Evolutionary conservation across 2,888 invertebrate genomes (phyloP), one percentile per base, ranked within the genome.

Genomic region (Himalopsyche anomala): DNA sequence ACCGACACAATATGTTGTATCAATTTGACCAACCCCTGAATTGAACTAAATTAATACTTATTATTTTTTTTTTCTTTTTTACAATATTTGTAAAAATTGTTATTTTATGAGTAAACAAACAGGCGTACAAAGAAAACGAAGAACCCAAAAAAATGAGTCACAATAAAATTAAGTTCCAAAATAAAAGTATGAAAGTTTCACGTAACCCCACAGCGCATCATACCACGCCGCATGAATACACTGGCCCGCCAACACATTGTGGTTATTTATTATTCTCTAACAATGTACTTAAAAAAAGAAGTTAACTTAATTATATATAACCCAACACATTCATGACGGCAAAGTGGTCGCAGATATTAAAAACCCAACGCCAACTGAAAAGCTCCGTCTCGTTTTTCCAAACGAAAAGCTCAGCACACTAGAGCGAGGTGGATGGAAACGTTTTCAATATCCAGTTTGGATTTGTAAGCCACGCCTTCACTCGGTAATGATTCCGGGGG

Each of bases 241-340:
- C 85, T 82, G 79, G 42, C 82, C 54, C 81, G 80, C 83, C 45
- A 83, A 86, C 87, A 87, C 88, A 87, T 84, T 88, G 87, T 83
- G 88, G 88, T 87, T 87, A 87, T 88, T 88, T 87, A 85, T 88
- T 87, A 87, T 88, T 84, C 87, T 84, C 85, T 85, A 86, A 88
- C 87, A 87, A 87, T 87, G 87, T 87, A 87, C 86, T 85, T 84
- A 87, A 86, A 88, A 85, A 86, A 86, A 86, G 84, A 85, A 88
- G 88, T 88, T 85, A 87, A 87, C 87, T 88, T 87, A 87, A 88
- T 88, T 88, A 87, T 86, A 87, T 81, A 84, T 86, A 81, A 55
- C 85, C 86, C 74, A 74, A 74, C 74, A 74, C 74, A 74, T 74
- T 74, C 74, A 74, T 74, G 74, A 74, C 74, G 74, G 74, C 36